These are phyloP conservation scores for Orientallactaga bullata DNA, from an alignment of 2,113 vertebrate species.

Conservation along the genomic window DNA sequence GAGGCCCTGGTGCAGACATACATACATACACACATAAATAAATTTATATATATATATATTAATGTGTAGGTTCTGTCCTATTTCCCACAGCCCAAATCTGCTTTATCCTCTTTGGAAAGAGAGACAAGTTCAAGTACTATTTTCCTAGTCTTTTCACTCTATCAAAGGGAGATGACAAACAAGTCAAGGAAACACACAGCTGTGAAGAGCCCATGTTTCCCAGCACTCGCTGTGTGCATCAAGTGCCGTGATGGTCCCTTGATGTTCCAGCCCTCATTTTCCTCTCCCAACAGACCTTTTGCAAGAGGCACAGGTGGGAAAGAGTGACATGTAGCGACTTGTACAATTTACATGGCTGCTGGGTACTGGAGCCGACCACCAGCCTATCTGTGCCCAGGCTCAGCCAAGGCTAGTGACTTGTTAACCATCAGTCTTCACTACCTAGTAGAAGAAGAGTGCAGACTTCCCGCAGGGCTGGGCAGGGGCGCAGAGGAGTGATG, in stretches of 20 bases:
- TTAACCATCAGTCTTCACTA: neutral
- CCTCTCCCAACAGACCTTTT: neutral
- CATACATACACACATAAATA: too few relatives aligned
- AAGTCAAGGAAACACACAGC: neutral
- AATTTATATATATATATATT: too few relatives aligned
- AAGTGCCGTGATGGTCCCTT: neutral
- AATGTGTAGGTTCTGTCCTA: neutral
- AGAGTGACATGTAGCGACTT: neutral
- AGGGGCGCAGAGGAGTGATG: neutral
- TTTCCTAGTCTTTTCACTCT: neutral
- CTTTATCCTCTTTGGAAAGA: neutral
- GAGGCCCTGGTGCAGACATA: too few relatives aligned
- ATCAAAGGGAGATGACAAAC: neutral
- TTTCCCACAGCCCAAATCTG: neutral
- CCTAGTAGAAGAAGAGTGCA: neutral
- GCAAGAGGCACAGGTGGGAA: neutral
- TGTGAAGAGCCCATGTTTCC: neutral
- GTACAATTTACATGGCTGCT: rapidly evolving
- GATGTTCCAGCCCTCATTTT: neutral
- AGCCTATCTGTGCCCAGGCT: neutral
- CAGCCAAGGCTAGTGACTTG: neutral
- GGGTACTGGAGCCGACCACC: neutral
- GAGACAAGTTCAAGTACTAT: neutral
- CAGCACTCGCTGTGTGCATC: neutral
- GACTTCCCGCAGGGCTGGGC: too few relatives aligned